Conservation (phyloP, 2,113 vertebrate species). For the Laticauda colubrina region DNA sequence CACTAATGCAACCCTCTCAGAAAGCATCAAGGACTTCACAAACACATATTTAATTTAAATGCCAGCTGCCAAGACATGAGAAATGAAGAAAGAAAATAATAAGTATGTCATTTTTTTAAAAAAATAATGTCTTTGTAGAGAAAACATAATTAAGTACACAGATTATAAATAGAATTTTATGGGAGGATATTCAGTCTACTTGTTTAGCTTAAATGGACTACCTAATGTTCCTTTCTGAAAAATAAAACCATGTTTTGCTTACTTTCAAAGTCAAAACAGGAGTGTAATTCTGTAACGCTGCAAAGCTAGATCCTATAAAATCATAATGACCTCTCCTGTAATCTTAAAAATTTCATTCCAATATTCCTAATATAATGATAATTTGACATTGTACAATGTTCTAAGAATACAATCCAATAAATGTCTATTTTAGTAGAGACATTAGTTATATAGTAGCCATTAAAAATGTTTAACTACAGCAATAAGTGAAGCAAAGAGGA, state of each 20-base stretch:
- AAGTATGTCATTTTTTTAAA: not conserved
- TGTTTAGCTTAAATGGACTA: conserved; percentile 25
- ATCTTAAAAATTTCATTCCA: conserved; percentile 37
- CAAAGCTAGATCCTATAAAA: conserved; percentile 40
- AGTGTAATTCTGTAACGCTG: conserved; percentile 38
- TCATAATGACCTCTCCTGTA: conserved; percentile 48
- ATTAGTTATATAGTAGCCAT: conserved; percentile 33
- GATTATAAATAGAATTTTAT: not conserved
- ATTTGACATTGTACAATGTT: conserved; percentile 52
- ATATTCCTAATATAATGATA: conserved; percentile 35
- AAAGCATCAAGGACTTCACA: not conserved
- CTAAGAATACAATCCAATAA: conserved; percentile 51
- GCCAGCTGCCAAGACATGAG: not conserved
- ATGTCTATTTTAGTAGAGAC: conserved; percentile 51
- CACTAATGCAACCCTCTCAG: not conserved
- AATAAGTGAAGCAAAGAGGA: conserved; percentile 36
- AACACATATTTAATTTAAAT: conserved; percentile 14
- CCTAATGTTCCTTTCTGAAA: conserved; percentile 28
- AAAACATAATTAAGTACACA: not conserved
- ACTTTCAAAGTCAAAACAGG: conserved; percentile 29
- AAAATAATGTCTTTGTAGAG: not conserved
- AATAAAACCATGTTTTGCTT: conserved; percentile 44
- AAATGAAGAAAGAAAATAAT: not conserved
- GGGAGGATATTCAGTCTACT: not conserved
- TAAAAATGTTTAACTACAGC: conserved; percentile 47